phyloP scores from a whole-genome alignment of 2,888 invertebrate species.

The Cynaeus angustus region DNA sequence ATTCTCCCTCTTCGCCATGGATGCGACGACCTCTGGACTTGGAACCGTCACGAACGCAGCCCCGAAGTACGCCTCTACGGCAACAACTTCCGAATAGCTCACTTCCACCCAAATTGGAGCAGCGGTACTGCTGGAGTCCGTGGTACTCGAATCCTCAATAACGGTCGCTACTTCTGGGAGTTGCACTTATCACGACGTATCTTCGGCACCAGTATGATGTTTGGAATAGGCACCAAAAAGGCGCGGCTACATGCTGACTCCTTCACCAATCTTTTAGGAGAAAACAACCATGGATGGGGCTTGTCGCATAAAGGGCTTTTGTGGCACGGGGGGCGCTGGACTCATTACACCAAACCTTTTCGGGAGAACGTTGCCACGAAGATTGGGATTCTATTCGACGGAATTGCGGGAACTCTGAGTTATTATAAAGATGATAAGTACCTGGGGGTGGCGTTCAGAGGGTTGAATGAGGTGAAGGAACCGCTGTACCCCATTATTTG shows the following conservation, averaged over 20 bases:
- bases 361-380: constrained; percentile 80
- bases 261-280: constrained; percentile 82
- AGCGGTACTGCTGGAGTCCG: constrained; percentile 83
- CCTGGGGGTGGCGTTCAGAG: constrained; percentile 82
- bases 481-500: constrained; percentile 81
- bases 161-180: constrained; percentile 80
- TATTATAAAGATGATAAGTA: constrained; percentile 82
- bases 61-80: constrained; percentile 77
- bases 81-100: constrained; percentile 74
- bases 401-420: constrained; percentile 79
- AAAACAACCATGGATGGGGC: constrained; percentile 82
- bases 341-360: constrained; percentile 80
- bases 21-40: constrained; percentile 81
- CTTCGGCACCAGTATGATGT: constrained; percentile 86
- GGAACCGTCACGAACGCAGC: constrained; percentile 77
- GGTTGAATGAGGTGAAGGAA: constrained; percentile 76
- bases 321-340: constrained; percentile 80
- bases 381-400: constrained; percentile 81
- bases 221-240: constrained; percentile 76
- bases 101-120: constrained; percentile 86
- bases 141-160: constrained; percentile 79
- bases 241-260: constrained; percentile 77
- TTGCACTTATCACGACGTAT: constrained; percentile 76
- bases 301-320: constrained; percentile 82
- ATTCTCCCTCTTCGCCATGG: constrained; percentile 70